Evolutionary conservation across 2,797 vertebrate genomes (phyloP), one percentile per base, ranked within the genome.

Genomic region (Sparidentex hasta): DNA sequence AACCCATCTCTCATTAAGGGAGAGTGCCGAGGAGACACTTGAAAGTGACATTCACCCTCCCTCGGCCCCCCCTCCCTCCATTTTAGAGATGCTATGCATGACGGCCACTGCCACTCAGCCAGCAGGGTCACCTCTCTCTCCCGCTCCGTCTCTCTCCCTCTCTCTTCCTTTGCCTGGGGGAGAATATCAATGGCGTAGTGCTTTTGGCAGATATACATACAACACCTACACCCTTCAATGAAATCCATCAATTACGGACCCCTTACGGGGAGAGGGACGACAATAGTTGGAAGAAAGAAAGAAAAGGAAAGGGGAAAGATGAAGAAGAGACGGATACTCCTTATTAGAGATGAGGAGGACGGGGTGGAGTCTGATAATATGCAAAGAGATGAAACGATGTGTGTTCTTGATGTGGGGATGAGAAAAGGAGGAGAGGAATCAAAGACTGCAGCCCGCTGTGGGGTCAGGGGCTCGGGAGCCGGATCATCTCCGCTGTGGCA

Each of bases 361-460:
- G 93, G 96, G 96, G 95, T 93, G 95, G 96, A 96, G 94, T 95
- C 92, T 95, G 96, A 95, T 96, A 95, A 96, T 97, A 98, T 98
- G 97, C 97, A 98, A 97, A 97, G 78, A 86, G 87, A 92, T 92
- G 88, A 94, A 92, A 91, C 79, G 9, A 84, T 78, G 68, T 83
- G 71, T 94, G 96, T 96, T 97, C 96, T 97, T 97, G 97, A 97
- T 97, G 97, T 96, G 96, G 93, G 95, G 96, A 97, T 96, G 95
- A 94, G 91, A 76, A 88, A 80, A 82, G 21, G 74, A 88, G 79
- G 74, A 78, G 69, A 93, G 94, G 95, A 98, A 98, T 98, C 96
- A 98, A 97, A 98, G 96, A 95, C 95, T 94, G 95, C 93, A 95
- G 96, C 96, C 96, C 90, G 96, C 96, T 96, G 97, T 94, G 87